Evolutionary conservation across 2,797 vertebrate genomes (phyloP).

Genomic region (Hephaestus fuliginosus): DNA sequence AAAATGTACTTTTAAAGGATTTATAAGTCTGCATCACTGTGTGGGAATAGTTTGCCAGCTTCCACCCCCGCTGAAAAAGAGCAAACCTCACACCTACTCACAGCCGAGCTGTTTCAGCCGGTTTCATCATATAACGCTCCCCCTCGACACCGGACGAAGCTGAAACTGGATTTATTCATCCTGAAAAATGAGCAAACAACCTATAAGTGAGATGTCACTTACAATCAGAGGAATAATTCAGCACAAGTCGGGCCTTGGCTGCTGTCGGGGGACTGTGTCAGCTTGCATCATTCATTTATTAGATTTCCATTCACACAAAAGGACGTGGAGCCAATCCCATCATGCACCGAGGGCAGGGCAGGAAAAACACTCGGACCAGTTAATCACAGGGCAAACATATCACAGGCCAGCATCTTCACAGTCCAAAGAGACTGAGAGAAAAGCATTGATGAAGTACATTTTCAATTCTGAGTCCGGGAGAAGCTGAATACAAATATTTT

Average conservation of each 20-base stretch:
- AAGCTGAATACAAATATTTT: background rate
- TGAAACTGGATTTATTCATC: conserved; percentile 23
- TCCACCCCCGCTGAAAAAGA: conserved; percentile 36
- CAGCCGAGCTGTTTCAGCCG: conserved; percentile 39
- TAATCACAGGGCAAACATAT: background rate
- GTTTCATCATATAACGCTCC: conserved; percentile 54
- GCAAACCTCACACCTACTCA: conserved; percentile 52
- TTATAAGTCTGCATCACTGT: conserved; percentile 28
- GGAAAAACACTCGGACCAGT: background rate
- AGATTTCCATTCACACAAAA: conserved; percentile 15
- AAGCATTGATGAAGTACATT: background rate
- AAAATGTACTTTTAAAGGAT: conserved; percentile 29
- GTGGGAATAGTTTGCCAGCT: conserved; percentile 39
- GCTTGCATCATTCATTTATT: conserved; percentile 14
- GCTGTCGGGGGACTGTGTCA: conserved; percentile 2
- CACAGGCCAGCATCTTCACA: background rate
- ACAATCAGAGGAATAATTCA: conserved; percentile 12
- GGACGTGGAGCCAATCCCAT: conserved; percentile 11
- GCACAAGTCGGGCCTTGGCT: background rate
- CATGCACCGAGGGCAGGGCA: background rate
- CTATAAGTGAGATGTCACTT: conserved; percentile 18
- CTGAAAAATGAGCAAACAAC: conserved; percentile 18
- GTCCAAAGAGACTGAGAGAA: background rate
- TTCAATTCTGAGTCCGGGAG: background rate
- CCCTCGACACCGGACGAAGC: conserved; percentile 23